Percentiles rank a stretch among this genome's conserved stretches.
Evolutionary conservation across 2,888 invertebrate genomes (phyloP).

Genomic region (Apamea anceps): DNA sequence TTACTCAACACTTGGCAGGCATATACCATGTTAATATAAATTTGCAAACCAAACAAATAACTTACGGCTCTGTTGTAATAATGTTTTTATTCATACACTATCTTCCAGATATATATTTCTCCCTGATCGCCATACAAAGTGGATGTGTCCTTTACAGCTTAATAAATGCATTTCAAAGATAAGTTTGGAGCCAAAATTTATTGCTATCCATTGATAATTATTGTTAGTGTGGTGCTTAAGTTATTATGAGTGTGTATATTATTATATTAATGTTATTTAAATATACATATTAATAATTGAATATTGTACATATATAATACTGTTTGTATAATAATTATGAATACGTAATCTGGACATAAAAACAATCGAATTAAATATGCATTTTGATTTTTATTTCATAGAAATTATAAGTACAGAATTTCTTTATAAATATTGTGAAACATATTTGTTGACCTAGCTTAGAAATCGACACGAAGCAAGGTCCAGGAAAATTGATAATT

Average conservation of each 20-base stretch:
- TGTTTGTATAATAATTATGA: conserved; percentile 67
- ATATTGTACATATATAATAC: conserved; percentile 71
- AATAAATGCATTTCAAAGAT: conserved; percentile 7
- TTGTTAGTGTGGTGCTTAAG: conserved; percentile 69
- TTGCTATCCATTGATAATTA: conserved; percentile 33
- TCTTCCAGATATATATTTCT: background rate
- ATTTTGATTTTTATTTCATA: conserved; percentile 50
- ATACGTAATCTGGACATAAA: conserved; percentile 66
- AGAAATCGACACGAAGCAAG: background rate
- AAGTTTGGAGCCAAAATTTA: conserved; percentile 28
- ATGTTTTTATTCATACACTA: background rate
- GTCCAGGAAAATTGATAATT: background rate
- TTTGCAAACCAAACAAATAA: background rate
- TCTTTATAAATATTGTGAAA: conserved; percentile 1
- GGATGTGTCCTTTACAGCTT: conserved; percentile 2
- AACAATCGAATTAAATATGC: conserved; percentile 55
- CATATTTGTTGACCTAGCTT: background rate
- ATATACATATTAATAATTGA: conserved; percentile 50
- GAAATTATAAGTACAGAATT: conserved; percentile 43
- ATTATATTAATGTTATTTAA: conserved; percentile 56
- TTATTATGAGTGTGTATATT: conserved; percentile 63
- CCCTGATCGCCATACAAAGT: background rate
- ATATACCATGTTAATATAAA: background rate
- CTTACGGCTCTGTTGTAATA: background rate
- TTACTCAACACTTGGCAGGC: background rate